Conservation (phyloP, 2,113 vertebrate species). For the Tapirus terrestris region DNA sequence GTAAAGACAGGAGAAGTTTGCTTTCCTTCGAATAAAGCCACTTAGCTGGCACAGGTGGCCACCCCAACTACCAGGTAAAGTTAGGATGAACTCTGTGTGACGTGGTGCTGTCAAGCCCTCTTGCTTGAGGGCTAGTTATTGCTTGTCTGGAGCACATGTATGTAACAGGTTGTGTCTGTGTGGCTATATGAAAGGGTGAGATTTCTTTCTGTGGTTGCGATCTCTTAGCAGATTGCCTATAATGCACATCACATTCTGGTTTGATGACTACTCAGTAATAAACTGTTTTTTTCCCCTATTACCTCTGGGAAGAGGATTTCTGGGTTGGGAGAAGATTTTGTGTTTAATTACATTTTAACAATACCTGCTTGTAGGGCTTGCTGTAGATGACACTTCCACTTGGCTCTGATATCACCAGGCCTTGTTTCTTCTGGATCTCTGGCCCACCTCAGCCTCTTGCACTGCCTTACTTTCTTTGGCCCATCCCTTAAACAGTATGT, state of each 20-base stretch:
- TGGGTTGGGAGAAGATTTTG: background rate
- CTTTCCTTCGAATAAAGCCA: background rate
- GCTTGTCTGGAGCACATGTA: background rate
- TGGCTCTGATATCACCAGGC: background rate
- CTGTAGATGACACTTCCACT: background rate
- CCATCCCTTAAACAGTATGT: background rate
- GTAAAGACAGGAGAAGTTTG: background rate
- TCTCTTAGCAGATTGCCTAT: background rate
- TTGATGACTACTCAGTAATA: background rate
- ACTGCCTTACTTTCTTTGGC: background rate
- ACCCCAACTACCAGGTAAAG: background rate
- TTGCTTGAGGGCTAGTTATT: background rate
- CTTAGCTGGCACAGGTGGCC: background rate
- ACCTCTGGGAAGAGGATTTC: background rate
- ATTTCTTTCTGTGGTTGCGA: background rate
- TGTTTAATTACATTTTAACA: background rate
- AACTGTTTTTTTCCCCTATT: background rate
- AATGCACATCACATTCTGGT: background rate
- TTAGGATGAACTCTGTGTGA: background rate
- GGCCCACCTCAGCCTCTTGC: background rate
- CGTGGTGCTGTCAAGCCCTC: background rate
- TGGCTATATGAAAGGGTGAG: background rate
- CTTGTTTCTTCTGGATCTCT: background rate
- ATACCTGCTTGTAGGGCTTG: background rate
- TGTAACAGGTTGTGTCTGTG: background rate